Evolutionary conservation across 2,888 invertebrate genomes (phyloP).

Genomic region (Stramonita haemastoma): DNA sequence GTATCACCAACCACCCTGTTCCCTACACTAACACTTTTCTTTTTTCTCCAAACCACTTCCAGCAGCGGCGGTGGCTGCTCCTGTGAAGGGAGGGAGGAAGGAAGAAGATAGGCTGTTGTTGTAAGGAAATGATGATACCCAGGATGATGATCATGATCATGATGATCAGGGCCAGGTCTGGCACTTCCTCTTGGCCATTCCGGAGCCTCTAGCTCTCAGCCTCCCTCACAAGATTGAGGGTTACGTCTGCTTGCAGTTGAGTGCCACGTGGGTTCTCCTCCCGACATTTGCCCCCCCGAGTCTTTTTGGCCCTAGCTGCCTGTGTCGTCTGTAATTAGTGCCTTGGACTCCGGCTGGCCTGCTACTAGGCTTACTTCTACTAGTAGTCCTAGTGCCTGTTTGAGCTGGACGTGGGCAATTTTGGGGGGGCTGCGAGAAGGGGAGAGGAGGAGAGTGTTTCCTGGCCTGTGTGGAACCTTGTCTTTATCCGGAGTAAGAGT

Average conservation of each 20-base stretch:
- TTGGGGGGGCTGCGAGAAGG: neutral
- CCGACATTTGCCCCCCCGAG: neutral
- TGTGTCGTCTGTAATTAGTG: neutral
- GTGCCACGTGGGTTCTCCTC: neutral
- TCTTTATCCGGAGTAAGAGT: neutral
- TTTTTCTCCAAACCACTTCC: no score
- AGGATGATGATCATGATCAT: slow-evolving; percentile 7
- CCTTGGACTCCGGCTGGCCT: neutral
- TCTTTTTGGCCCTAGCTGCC: neutral
- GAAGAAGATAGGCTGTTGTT: slow-evolving; percentile 26
- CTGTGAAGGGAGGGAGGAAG: neutral
- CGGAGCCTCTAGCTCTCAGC: neutral
- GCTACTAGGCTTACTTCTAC: neutral
- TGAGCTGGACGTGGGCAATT: neutral
- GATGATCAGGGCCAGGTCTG: neutral
- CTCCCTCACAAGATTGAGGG: slow-evolving; percentile 33
- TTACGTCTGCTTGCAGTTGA: slow-evolving; percentile 30
- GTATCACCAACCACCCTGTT: no score
- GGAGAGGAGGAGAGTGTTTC: neutral
- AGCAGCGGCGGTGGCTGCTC: no score
- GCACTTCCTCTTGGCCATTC: slow-evolving; percentile 25
- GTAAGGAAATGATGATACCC: neutral
- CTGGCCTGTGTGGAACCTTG: neutral
- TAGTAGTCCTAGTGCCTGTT: neutral
- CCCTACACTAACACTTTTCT: no score